Evolutionary conservation across 2,113 vertebrate species (phyloP).

Genomic region (Lepus europaeus): DNA sequence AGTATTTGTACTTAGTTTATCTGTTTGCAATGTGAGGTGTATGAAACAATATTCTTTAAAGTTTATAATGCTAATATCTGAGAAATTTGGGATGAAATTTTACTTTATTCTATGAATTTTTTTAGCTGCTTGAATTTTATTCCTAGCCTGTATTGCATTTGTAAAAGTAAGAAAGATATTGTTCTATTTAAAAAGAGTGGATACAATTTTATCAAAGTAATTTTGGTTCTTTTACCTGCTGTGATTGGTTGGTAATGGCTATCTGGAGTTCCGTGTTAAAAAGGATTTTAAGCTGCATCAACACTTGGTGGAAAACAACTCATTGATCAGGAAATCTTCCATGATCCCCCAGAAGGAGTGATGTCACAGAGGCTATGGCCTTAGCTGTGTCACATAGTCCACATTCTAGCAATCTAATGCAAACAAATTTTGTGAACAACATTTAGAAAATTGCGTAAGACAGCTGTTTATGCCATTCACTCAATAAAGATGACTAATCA

Average conservation of each 20-base stretch:
- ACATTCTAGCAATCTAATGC: neutral
- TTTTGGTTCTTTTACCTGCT: neutral
- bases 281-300: neutral
- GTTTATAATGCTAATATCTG: neutral
- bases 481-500: neutral
- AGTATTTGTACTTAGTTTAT: neutral
- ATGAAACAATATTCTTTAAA: slow-evolving; percentile 4
- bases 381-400: neutral
- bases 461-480: neutral
- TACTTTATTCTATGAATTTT: neutral
- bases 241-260: neutral
- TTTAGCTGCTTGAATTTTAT: neutral
- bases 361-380: neutral
- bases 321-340: neutral
- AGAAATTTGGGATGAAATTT: neutral
- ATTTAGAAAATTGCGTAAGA: slow-evolving; percentile 3
- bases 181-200: neutral
- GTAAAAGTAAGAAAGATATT: neutral
- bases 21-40: neutral
- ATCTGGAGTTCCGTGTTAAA: neutral
- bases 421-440: neutral
- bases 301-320: neutral
- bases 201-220: neutral
- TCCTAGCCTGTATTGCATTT: neutral
- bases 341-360: neutral